A percentile compares a stretch with the other conserved stretches of the same genome.
phyloP scores from a whole-genome alignment of 2,113 vertebrate genomes.

The Burhinus oedicnemus region DNA sequence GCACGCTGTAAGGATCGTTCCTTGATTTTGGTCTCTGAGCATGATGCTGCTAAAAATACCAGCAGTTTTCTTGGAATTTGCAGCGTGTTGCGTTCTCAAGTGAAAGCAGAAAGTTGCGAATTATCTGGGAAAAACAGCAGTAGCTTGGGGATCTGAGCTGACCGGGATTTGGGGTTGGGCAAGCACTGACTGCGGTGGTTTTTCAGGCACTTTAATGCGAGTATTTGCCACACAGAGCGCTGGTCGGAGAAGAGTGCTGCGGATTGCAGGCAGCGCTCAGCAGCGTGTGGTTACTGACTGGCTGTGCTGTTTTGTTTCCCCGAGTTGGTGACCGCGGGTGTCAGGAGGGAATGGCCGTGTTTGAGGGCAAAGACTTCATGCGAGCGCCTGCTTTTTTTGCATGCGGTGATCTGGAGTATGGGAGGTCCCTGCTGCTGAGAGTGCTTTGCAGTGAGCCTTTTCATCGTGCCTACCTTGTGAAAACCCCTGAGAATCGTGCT shows the following conservation, averaged over 20 bases:
- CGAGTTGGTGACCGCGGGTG: rapidly evolving
- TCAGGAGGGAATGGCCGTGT: not conserved
- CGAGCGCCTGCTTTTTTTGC: rapidly evolving
- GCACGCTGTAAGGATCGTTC: not conserved
- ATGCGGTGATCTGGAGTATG: rapidly evolving
- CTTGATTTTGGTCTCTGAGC: not conserved
- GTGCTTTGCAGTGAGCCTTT: not conserved
- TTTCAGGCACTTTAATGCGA: not conserved
- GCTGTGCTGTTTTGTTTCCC: not conserved
- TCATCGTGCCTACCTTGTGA: not conserved
- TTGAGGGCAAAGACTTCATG: not conserved
- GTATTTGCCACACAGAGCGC: not conserved
- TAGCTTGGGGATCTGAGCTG: not conserved
- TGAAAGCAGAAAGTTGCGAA: not conserved
- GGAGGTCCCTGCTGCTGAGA: not conserved
- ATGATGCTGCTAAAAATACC: not conserved
- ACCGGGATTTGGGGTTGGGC: not conserved
- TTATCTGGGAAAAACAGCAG: not conserved
- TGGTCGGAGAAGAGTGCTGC: not conserved
- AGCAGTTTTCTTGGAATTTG: not conserved
- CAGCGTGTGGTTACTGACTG: not conserved
- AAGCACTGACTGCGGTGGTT: not conserved
- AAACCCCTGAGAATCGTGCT: not conserved
- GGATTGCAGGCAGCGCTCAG: not conserved
- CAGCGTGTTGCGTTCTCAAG: not conserved